Evolutionary conservation across 2,113 vertebrate genomes (phyloP).

Genomic region (Ibidorhyncha struthersii): DNA sequence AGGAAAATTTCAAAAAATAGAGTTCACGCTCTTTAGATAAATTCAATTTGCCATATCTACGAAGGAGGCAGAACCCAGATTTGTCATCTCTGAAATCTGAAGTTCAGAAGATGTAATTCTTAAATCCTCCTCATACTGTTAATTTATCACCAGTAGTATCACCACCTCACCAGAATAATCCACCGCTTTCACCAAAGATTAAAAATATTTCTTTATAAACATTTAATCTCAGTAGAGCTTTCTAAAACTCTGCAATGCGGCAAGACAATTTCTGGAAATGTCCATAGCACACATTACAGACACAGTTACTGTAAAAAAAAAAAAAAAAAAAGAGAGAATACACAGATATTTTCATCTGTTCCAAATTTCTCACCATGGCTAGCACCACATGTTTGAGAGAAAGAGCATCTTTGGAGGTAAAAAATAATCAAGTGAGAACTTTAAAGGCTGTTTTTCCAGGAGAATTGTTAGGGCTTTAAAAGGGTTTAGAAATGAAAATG

Average conservation of each 20-base stretch:
- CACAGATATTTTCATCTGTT: not conserved
- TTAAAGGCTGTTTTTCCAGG: not conserved
- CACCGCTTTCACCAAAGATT: not conserved
- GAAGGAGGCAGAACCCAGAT: not conserved
- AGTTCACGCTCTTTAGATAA: not conserved
- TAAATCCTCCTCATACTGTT: not conserved
- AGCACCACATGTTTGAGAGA: not conserved
- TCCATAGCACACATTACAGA: not conserved
- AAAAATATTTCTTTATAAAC: not conserved
- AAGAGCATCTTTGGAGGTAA: not conserved
- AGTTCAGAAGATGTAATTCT: not conserved
- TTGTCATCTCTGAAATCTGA: not conserved
- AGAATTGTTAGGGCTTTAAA: not conserved
- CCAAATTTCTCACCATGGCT: not conserved
- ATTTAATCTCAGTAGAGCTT: not conserved
- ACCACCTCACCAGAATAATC: not conserved
- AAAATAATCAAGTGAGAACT: not conserved
- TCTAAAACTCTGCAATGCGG: not conserved
- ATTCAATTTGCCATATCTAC: not conserved
- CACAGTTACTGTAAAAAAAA: not conserved
- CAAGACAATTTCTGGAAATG: conserved; percentile 1
- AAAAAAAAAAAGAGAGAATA: not conserved
- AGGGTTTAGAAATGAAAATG: not conserved
- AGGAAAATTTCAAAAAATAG: conserved; percentile 5
- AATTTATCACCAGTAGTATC: not conserved